Base-by-base conservation (phyloP, 2,113 vertebrate species). In the Carassius auratus region DNA sequence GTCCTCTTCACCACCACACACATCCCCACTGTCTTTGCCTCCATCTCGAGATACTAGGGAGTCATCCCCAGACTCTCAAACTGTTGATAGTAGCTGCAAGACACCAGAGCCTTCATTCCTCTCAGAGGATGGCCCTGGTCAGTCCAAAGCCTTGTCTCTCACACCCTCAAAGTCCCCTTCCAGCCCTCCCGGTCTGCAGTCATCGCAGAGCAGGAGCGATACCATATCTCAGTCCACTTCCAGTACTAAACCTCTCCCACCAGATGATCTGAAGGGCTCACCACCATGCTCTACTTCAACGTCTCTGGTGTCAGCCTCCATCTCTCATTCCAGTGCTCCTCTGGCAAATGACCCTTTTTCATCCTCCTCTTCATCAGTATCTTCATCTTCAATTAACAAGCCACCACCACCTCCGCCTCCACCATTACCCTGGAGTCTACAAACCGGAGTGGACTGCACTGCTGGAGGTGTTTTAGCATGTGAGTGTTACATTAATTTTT, bases 1-100 rank as follows among this genome's bases (percentile, higher is more conserved):
- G 3, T 92, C 93, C 2, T 94, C 95, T 0, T 94, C 93, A 0
- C 95, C 94, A 1, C 95, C 93, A 2, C 95, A 91, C 48, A 93
- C 93, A 0, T 93, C 94, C 14, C 96, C 94, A 0, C 89, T 93
- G 33, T 89, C 93, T 4, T 84, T 91, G 1, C 91, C 93, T 1
- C 90, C 80, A 15, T 74, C 93, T 88, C 1, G 94, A 87, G 87
- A 95, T 87, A 90, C 90, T 33, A 93, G 96, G 0, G 96, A 96
- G 2, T 96, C 97, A 10, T 97, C 97, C 0, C 97, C 97, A 0
- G 97, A 98, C 87, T 98, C 97, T 0, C 97, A 98, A 93, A 98
- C 97, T 0, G 97, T 97, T 26, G 97, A 98, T 89, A 97, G 97
- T 89, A 97, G 96, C 89, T 97, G 96, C 61, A 98, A 98, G 92